Base-by-base conservation (phyloP, 2,888 invertebrate species). In the Caenorhabditis auriculariae region DNA sequence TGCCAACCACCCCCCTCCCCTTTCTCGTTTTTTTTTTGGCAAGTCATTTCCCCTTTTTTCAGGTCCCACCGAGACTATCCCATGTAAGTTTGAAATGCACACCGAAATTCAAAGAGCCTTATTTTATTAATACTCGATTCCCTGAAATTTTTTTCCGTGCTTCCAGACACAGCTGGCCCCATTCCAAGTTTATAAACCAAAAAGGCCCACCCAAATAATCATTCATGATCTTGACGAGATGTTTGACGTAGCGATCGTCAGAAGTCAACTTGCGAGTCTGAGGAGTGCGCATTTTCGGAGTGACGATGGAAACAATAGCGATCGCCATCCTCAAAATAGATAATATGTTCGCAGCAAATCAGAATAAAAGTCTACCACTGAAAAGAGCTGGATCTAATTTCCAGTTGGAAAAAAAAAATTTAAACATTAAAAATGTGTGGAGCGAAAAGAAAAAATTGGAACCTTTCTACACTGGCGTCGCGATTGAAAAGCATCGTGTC, bases 251-350 rank as follows among this genome's bases (percentile, higher is more conserved):
- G 19, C 85, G 84, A 0, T 87, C 86, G 59, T 87, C 85, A 2
- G 88, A 86, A 17, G 88, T 89, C 32, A 89, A 82, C 76, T 85
- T 84, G 1, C 88, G 87, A 1, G 88, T 89, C 82, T 89, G 88
- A 26, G 85, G 84, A 0, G 88, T 88, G 3, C 88, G 87, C 57
- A 88, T 87, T 83, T 84, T 85, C 4, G 85, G 84, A 48, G 85
- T 88, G 27, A 89, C 83, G 66, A 89, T 89, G 59, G 89, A 89
- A 75, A 89, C 89, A 61, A 89, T 89, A 0, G 89, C 89, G n/a
- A 89, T 89, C 23, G 88, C 88, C 89, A 89, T 89, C 52, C 89
- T 84, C 77, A 88, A 88, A 27, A 21, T 19, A 27, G 24, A 45
- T 23, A 24, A 7, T 12, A n/a, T 45, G 17, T 9, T 7, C 17